A percentile compares a stretch with the other conserved stretches of the same genome.
Conservation (phyloP, 64 coral and sea anemone species). For the Pachyseris speciosa region DNA sequence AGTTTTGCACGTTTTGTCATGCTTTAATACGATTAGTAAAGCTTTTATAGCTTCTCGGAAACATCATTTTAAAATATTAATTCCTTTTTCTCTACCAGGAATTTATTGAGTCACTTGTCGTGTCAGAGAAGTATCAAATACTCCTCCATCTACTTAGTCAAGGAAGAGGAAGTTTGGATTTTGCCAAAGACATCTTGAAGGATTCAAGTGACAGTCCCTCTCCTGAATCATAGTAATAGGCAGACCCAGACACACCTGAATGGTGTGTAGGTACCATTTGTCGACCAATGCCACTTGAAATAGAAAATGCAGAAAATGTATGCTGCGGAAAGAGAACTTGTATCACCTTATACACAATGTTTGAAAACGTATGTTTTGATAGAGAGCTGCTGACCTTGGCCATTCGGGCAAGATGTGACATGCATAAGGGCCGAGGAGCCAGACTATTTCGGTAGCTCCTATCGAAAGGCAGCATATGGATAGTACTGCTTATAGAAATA, state of each 20-base stretch:
- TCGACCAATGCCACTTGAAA: neutral
- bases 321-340: too few relatives aligned
- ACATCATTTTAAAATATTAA: too few relatives aligned
- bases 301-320: slow-evolving; percentile 33
- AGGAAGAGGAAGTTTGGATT: slow-evolving; percentile 55
- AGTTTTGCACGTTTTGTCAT: neutral
- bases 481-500: slow-evolving; percentile 30
- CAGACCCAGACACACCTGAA: neutral
- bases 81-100: neutral
- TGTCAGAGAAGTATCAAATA: neutral
- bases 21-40: neutral
- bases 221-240: neutral
- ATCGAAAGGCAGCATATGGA: slow-evolving; percentile 41
- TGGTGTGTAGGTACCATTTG: slow-evolving; percentile 57
- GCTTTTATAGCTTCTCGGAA: neutral
- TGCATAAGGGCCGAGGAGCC: slow-evolving; percentile 25
- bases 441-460: slow-evolving; percentile 23
- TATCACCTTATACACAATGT: slow-evolving; percentile 29
- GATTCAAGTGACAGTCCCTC: neutral
- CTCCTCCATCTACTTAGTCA: neutral
- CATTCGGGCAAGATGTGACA: slow-evolving; percentile 31
- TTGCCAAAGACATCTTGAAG: slow-evolving; percentile 35
- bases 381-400: slow-evolving; percentile 26
- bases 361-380: slow-evolving; percentile 58
- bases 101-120: neutral